These are phyloP conservation scores for Hoplodrina blanda DNA, from an alignment of 2,888 invertebrate genomes.

Conservation along the genomic window DNA sequence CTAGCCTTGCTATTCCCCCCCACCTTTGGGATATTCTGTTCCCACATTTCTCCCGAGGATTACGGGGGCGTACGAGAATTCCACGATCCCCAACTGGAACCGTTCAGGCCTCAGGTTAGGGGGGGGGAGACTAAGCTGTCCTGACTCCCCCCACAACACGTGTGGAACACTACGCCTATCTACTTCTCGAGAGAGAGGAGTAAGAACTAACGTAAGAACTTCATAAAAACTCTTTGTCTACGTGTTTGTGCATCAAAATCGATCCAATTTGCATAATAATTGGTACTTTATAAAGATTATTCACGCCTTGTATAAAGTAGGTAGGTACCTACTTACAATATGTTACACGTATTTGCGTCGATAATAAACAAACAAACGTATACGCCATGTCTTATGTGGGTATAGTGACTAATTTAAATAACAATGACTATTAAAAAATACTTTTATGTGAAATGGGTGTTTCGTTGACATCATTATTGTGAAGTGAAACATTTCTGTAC, in stretches of 20 bases:
- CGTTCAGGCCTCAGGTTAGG: too few species aligned
- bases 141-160: too few species aligned
- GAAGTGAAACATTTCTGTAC: background rate
- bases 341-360: background rate
- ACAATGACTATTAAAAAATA: conserved; percentile 13
- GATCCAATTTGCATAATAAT: background rate
- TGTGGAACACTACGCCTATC: too few species aligned
- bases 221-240: too few species aligned
- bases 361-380: background rate
- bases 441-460: background rate
- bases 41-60: too few species aligned
- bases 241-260: background rate
- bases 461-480: conserved; percentile 13
- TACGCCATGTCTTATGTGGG: background rate
- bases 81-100: too few species aligned
- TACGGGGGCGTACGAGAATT: too few species aligned
- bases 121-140: too few species aligned
- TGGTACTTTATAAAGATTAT: background rate
- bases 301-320: background rate
- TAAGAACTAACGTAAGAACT: too few species aligned
- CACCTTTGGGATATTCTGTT: too few species aligned
- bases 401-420: conserved; percentile 7
- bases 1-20: too few species aligned
- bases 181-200: too few species aligned
- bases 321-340: background rate